Evolutionary conservation across 2,797 vertebrate species (phyloP), one percentile per base, ranked within the genome.

Genomic region (Enteromius radiatus): DNA sequence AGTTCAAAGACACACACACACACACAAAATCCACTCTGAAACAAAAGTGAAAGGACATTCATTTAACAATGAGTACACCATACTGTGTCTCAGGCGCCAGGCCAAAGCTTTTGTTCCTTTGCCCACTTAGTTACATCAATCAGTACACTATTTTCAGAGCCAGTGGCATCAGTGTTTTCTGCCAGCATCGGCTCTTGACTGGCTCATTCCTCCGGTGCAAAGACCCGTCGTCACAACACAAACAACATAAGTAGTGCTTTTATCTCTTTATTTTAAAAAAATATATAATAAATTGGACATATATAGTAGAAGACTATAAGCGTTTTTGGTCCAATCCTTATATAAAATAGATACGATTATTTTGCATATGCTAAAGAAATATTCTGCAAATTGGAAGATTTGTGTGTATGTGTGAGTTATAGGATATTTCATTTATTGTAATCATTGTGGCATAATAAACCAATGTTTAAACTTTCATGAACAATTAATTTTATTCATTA

Each of bases 11-110:
- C 78, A 70, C 54, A 76, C 76, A 43, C 38, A 41, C 33, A 84
- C 64, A 80, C 70, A 84, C 54, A 80, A 23, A 38, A 21, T 61
- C 31, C 45, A 49, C 70, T 41, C 52, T 73, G 73, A 87, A 84
- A 84, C 79, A 82, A 69, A 85, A 88, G 82, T 85, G 80, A 86
- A 85, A 82, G 73, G 73, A 77, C 84, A 78, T 80, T 81, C 10
- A 70, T 78, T 86, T 81, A 81, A 89, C 82, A 86, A 86, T 86
- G 47, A 86, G 11, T 83, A 77, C 80, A 84, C 68, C 85, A 87
- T 43, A 87, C 86, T 87, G 85, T 83, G 88, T 75, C 70, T 75
- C 67, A 49, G 82, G 86, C 82, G 17, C 78, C 61, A 61, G 31
- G 80, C 86, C 88, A 87, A 84, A 15, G 73, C 85, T 85, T 78